Evolutionary conservation across 2,113 vertebrate species (phyloP), one percentile per base, ranked within the genome.

Genomic region (Chloebia gouldiae): DNA sequence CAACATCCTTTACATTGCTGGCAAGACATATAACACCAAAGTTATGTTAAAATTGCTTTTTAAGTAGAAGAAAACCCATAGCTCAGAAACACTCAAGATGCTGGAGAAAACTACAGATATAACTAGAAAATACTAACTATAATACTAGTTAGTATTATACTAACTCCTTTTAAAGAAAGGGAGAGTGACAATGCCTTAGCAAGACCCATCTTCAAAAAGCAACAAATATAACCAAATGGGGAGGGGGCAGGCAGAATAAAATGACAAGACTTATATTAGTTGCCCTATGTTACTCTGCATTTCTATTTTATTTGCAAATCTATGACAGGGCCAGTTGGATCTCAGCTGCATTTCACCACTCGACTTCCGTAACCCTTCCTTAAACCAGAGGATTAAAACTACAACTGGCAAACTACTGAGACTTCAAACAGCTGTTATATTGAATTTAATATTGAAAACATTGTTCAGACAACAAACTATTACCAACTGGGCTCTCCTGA

Each of bases 161-260:
- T 30, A 42, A 37, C 6, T 63, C 7, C 4, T 85, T 59, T 49
- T 50, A 63, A 86, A 78, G 37, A 75, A 72, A 56, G 14, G 10
- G 33, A 79, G 33, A 42, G 2, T 54, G 21, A 21, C 39, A 76
- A 56, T 45, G 59, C 7, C 17, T 27, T 40, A 54, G 23, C 24
- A 88, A 83, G 33, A 9, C 3, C 6, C 35, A 77, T n/a, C n/a
- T 51, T 77, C 47, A 68, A 50, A 82, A 93, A 47, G 5, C 33
- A 78, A 42, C 28, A 77, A 61, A 42, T 53, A 57, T 12, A 71
- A 81, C 6, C 14, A 69, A 59, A 76, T 0, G 10, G 14, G 18
- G 13, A 19, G 1, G 2, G 2, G 11, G 3, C 25, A 42, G 15
- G 30, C 2, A 15, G 25, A 70, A n/a, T 23, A 19, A 65, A 40